phyloP scores from a whole-genome alignment of 2,113 vertebrate genomes.

The Notarius lentiginosus region DNA sequence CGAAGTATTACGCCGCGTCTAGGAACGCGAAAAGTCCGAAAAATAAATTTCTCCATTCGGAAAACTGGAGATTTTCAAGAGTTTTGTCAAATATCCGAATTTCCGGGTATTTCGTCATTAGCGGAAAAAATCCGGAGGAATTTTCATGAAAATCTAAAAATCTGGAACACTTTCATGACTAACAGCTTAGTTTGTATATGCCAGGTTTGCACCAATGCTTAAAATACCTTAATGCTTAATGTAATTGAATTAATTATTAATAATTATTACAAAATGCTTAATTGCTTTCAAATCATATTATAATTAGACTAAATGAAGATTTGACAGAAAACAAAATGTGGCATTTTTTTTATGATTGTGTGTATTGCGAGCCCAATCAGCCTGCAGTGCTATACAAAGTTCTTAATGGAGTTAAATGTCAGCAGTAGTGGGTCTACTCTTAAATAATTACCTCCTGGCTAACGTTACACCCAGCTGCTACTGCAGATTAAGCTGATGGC shows the following conservation, averaged over 20 bases:
- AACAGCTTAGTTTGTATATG: background rate
- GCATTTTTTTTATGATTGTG: background rate
- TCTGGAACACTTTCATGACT: too few species aligned
- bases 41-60: too few species aligned
- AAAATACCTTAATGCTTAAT: background rate
- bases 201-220: background rate
- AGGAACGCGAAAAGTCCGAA: too few species aligned
- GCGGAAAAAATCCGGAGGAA: too few species aligned
- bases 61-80: too few species aligned
- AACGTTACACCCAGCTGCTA: background rate
- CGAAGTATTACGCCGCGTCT: too few species aligned
- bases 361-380: background rate
- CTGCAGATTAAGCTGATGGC: background rate
- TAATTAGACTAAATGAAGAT: background rate
- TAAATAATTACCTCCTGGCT: background rate
- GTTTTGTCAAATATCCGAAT: too few species aligned
- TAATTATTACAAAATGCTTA: background rate
- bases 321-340: background rate
- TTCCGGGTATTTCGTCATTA: too few species aligned
- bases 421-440: background rate
- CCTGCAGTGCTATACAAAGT: background rate
- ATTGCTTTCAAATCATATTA: background rate
- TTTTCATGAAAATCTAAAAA: too few species aligned
- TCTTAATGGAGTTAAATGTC: background rate
- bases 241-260: background rate